Evolutionary conservation across 2,888 invertebrate genomes (phyloP).

Genomic region (Poecilobothrus nobilitatus): DNA sequence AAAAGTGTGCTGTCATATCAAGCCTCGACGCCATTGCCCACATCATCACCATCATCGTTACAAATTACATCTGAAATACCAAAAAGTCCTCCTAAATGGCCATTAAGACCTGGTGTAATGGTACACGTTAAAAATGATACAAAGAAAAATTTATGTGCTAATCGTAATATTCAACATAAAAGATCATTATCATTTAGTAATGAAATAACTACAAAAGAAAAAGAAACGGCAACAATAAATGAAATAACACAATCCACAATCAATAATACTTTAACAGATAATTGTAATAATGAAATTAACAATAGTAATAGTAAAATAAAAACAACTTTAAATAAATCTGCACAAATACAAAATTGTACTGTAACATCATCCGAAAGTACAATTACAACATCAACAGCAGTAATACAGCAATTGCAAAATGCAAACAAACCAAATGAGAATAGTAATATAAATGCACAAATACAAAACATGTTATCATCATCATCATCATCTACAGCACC

Average conservation of each 20-base stretch:
- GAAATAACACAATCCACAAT: too few relatives aligned
- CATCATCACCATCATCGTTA: conserved; percentile 17
- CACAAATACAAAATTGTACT: not conserved
- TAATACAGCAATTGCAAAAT: not conserved
- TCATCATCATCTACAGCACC: conserved; percentile 13
- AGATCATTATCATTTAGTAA: conserved; percentile 7
- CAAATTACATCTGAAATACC: conserved; percentile 30
- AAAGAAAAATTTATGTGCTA: conserved; percentile 60
- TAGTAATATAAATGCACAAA: conserved; percentile 20
- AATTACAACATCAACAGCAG: not conserved
- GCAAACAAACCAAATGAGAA: not conserved
- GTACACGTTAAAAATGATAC: conserved; percentile 71
- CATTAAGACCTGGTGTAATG: conserved; percentile 77
- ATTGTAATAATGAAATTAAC: not conserved
- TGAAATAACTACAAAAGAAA: not conserved
- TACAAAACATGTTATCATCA: conserved; percentile 30
- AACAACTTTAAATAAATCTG: not conserved
- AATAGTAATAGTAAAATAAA: not conserved
- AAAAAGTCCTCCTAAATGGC: conserved; percentile 58
- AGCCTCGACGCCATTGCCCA: conserved; percentile 27
- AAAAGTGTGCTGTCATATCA: conserved; percentile 41
- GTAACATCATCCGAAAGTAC: not conserved
- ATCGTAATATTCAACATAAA: conserved; percentile 29
- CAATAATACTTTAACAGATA: not conserved
- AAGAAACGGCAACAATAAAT: not conserved